Evolutionary conservation across 2,888 invertebrate species (phyloP).

Genomic region (Stenurella melanura): DNA sequence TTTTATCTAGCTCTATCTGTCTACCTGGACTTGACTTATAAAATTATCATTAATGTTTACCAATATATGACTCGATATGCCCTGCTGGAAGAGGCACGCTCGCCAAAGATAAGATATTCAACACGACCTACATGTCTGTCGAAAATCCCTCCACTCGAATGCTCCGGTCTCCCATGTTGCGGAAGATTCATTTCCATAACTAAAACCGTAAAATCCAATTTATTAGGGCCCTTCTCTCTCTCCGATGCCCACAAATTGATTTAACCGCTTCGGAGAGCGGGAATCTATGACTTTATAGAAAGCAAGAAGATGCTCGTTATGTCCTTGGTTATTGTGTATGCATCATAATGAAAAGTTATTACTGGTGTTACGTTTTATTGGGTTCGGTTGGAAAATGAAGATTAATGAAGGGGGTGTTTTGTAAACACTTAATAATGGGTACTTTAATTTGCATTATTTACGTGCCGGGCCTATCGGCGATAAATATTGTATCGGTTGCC

Average conservation of each 20-base stretch:
- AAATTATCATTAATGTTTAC: neutral
- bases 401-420: conserved; percentile 16
- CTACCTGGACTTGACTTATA: too few relatives aligned
- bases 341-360: conserved; percentile 22
- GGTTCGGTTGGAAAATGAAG: conserved; percentile 21
- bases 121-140: neutral
- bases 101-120: neutral
- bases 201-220: conserved; percentile 37
- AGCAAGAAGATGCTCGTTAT: conserved; percentile 25
- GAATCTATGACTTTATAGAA: conserved; percentile 17
- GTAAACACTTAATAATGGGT: conserved; percentile 24
- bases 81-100: neutral
- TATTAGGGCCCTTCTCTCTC: conserved; percentile 27
- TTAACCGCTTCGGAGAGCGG: conserved; percentile 23
- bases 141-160: neutral
- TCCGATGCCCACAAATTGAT: conserved; percentile 27
- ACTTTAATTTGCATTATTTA: conserved; percentile 30
- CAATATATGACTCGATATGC: neutral
- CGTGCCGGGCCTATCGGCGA: neutral
- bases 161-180: conserved; percentile 18
- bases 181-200: conserved; percentile 36
- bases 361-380: conserved; percentile 18
- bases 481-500: conserved; percentile 29
- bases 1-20: too few relatives aligned
- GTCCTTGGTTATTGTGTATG: conserved; percentile 20